Evolutionary conservation across 2,797 vertebrate species (phyloP).

Genomic region (Allobates femoralis): DNA sequence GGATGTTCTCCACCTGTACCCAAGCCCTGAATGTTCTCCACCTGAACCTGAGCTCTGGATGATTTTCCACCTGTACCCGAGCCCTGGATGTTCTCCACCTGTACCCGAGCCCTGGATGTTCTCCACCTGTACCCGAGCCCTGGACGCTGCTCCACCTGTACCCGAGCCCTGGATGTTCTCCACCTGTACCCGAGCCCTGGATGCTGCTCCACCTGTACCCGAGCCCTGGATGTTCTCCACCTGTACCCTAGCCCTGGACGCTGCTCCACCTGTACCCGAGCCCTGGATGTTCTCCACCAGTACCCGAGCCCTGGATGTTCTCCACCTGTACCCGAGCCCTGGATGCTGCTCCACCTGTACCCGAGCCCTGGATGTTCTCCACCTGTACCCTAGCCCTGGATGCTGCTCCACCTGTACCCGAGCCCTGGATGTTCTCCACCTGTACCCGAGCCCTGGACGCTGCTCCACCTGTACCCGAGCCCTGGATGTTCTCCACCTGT

Average conservation of each 20-base stretch:
- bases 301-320: not conserved
- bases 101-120: too few species aligned
- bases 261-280: not conserved
- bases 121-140: not conserved
- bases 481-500: too few species aligned
- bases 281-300: not conserved
- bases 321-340: not conserved
- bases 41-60: not conserved
- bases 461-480: too few species aligned
- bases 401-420: not conserved
- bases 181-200: not conserved
- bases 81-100: not conserved
- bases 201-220: not conserved
- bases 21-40: too few species aligned
- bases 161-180: not conserved
- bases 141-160: not conserved
- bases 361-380: not conserved
- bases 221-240: not conserved
- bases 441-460: not conserved
- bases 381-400: not conserved
- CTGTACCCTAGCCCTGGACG: not conserved
- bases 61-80: not conserved
- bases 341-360: not conserved
- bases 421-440: not conserved
- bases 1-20: not conserved